phyloP scores from a whole-genome alignment of 2,888 invertebrate species.

The Ellobium chinense region DNA sequence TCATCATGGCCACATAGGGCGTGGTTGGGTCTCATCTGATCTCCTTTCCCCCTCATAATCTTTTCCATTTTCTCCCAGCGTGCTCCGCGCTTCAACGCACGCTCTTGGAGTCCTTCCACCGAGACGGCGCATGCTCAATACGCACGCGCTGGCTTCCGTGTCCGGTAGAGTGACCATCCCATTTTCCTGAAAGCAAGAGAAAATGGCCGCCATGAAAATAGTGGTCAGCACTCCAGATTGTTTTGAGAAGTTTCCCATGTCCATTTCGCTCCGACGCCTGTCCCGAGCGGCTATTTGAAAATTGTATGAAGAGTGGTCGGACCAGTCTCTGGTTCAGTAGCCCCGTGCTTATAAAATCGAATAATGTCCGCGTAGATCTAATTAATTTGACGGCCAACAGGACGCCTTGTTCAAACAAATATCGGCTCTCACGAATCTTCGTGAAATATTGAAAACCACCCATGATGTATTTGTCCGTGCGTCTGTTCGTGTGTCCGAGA shows the following conservation, averaged over 20 bases:
- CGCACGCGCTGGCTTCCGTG: conserved; percentile 21
- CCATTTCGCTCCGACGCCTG: conserved; percentile 2
- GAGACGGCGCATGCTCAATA: conserved; percentile 1
- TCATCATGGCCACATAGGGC: no score
- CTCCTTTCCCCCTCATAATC: background rate
- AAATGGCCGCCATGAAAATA: conserved; percentile 30
- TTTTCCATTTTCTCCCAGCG: conserved; percentile 9
- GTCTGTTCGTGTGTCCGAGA: no score
- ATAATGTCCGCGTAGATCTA: conserved; percentile 35
- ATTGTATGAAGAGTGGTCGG: conserved; percentile 32
- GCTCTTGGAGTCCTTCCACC: background rate
- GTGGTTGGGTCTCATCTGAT: background rate
- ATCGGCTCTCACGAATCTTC: conserved; percentile 27
- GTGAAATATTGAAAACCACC: conserved; percentile 40
- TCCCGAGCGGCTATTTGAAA: conserved; percentile 25
- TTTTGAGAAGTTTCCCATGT: conserved; percentile 36
- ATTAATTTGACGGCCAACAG: conserved; percentile 32
- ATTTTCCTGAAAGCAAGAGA: conserved; percentile 2
- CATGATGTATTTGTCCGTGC: conserved; percentile 24
- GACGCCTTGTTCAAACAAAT: conserved; percentile 36
- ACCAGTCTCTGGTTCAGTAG: background rate
- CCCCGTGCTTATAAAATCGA: conserved; percentile 9
- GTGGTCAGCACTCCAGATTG: conserved; percentile 23
- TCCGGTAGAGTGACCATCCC: conserved; percentile 32
- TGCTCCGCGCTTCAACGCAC: conserved; percentile 23